A percentile compares a stretch with the other conserved stretches of the same genome.
Conservation (phyloP, 1,140 invertebrate genomes). For the Lordiphosa collinella region DNA sequence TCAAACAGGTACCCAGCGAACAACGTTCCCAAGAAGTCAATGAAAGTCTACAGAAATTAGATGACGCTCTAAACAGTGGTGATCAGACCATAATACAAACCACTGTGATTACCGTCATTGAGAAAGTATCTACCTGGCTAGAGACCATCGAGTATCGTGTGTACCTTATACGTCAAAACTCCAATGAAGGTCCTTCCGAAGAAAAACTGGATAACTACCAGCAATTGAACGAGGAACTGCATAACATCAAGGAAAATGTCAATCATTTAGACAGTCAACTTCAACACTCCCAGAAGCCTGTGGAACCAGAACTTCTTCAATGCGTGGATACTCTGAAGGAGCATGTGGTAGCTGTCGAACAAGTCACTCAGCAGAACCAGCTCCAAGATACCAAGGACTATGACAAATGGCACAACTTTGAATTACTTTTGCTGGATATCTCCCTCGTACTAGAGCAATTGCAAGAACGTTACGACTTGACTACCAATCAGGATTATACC, state of each 20-base stretch:
- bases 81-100: conserved; percentile 84
- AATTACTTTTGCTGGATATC: conserved; percentile 47
- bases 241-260: conserved; percentile 80
- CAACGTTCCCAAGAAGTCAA: conserved; percentile 81
- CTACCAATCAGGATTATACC: conserved; percentile 55
- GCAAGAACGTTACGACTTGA: conserved; percentile 58
- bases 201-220: conserved; percentile 81
- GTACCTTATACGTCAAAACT: conserved; percentile 83
- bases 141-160: conserved; percentile 91
- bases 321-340: conserved; percentile 81
- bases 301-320: conserved; percentile 80
- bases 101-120: conserved; percentile 86
- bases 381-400: conserved; percentile 83
- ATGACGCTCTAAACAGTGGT: conserved; percentile 83
- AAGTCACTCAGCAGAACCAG: conserved; percentile 83
- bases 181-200: conserved; percentile 81
- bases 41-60: conserved; percentile 83
- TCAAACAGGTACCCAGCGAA: conserved; percentile 81
- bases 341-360: conserved; percentile 82
- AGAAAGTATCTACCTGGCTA: conserved; percentile 89
- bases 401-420: conserved; percentile 86
- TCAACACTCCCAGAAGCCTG: conserved; percentile 79
- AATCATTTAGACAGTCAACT: conserved; percentile 80
- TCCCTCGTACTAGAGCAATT: conserved; percentile 40
- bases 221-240: conserved; percentile 79